Conservation (phyloP, 92 coral and sea anemone genomes). For the Palythoa grandiflora region DNA sequence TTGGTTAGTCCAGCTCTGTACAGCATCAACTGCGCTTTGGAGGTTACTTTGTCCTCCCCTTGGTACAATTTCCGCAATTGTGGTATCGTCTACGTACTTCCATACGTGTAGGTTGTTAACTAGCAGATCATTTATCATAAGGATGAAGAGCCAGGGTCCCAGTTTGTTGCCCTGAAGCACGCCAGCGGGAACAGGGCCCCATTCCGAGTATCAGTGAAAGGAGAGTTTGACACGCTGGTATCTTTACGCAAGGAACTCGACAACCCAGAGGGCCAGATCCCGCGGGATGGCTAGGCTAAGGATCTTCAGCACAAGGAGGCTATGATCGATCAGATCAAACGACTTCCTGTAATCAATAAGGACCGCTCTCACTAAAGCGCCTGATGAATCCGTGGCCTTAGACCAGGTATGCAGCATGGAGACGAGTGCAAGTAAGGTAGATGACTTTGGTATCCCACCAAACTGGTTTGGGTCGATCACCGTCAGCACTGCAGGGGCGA, state of each 20-base stretch:
- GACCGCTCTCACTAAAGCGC: neutral
- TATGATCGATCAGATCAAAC: slow-evolving; percentile 3
- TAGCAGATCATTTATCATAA: neutral
- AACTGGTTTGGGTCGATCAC: neutral
- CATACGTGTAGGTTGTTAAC: neutral
- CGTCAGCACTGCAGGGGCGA: neutral
- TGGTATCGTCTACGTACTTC: slow-evolving; percentile 5
- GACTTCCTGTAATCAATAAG: neutral
- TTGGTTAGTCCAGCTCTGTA: neutral
- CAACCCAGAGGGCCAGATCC: neutral
- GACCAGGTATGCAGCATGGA: neutral
- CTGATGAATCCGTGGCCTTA: neutral
- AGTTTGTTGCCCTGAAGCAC: neutral
- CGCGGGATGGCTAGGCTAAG: too few species aligned
- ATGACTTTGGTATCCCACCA: slow-evolving; percentile 10
- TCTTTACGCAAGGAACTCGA: neutral
- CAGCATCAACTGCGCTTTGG: neutral
- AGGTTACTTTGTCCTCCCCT: neutral
- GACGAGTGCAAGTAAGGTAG: neutral
- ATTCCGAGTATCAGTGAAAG: slow-evolving; percentile 4
- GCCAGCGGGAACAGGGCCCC: slow-evolving; percentile 7
- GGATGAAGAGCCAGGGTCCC: slow-evolving; percentile 7
- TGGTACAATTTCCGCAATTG: slow-evolving; percentile 1
- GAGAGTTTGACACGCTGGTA: neutral
- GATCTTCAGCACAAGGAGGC: neutral